Conservation (phyloP, 2,113 vertebrate species). For the Osmerus eperlanus region DNA sequence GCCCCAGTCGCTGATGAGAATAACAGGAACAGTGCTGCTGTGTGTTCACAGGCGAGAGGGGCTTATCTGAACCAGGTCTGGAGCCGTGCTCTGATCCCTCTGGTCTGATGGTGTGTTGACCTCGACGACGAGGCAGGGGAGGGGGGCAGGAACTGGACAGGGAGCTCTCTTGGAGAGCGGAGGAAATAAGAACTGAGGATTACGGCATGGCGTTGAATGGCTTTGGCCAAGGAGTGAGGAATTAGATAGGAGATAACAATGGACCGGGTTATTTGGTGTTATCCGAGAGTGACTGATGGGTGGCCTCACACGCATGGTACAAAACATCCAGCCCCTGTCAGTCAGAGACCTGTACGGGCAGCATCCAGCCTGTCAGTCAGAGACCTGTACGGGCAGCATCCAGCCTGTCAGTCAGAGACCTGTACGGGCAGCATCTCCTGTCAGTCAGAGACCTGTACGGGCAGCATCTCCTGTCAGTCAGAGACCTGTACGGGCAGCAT, state of each 20-base stretch:
- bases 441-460: too few species aligned
- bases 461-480: too few species aligned
- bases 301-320: constrained; percentile 32
- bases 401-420: too few species aligned
- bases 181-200: constrained; percentile 46
- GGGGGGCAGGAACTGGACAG: constrained; percentile 40
- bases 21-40: constrained; percentile 16
- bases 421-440: too few species aligned
- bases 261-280: constrained; percentile 50
- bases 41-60: neutral
- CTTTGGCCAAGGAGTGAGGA: constrained; percentile 42
- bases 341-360: neutral
- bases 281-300: constrained; percentile 44
- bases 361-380: neutral
- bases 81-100: constrained; percentile 31
- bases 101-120: constrained; percentile 38
- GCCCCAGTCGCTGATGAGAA: constrained; percentile 3
- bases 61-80: constrained; percentile 22
- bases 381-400: too few species aligned
- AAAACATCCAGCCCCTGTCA: constrained; percentile 19
- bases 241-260: constrained; percentile 59
- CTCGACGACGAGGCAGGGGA: constrained; percentile 25
- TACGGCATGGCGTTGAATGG: constrained; percentile 42
- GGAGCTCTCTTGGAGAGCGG: constrained; percentile 20
- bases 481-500: too few species aligned